Conservation (phyloP, 2,888 invertebrate species). For the Aphidoletes aphidimyza region DNA sequence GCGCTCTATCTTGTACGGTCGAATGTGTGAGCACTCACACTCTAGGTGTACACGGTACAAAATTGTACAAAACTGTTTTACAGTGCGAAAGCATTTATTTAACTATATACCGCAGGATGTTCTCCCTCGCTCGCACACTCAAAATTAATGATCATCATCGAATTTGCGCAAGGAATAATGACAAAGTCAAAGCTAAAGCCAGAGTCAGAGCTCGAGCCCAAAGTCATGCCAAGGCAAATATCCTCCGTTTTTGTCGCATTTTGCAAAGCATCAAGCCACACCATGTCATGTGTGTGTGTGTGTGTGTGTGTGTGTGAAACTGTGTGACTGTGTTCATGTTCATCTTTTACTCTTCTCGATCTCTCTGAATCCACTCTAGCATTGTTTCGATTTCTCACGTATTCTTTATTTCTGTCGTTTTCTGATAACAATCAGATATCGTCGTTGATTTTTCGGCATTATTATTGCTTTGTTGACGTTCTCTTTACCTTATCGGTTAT, state of each 20-base stretch:
- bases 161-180: neutral
- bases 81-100: too few relatives aligned
- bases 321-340: too few relatives aligned
- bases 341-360: too few relatives aligned
- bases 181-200: neutral
- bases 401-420: neutral
- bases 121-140: too few relatives aligned
- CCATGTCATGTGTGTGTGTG: constrained; percentile 12
- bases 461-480: constrained; percentile 39
- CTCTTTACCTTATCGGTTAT: neutral
- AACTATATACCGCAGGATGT: too few relatives aligned
- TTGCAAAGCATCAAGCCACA: too few relatives aligned
- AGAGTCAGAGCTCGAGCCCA: neutral
- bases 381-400: constrained; percentile 38
- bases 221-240: neutral
- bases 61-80: neutral
- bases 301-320: too few relatives aligned
- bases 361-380: too few relatives aligned
- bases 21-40: too few relatives aligned
- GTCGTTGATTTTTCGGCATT: constrained; percentile 33
- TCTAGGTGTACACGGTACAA: neutral
- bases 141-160: constrained; percentile 24
- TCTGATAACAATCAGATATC: constrained; percentile 29
- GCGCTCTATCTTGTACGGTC: neutral
- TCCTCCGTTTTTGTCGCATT: neutral